Conservation (phyloP, 2,888 invertebrate genomes). For the Chrysolina oricalcia region DNA sequence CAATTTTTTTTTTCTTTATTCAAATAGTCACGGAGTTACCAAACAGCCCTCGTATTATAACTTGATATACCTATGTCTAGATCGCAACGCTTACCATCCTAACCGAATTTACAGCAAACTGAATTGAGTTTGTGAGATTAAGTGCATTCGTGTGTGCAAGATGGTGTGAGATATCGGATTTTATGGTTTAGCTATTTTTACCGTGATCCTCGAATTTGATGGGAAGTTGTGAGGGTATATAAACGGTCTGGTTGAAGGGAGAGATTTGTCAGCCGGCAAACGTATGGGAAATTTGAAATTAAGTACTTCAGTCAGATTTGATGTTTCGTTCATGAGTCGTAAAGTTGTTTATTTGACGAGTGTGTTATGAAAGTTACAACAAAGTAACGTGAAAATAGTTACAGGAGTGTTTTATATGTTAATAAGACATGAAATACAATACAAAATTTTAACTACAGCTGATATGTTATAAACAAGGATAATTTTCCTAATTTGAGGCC, state of each 20-base stretch:
- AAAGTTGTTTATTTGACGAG: background rate
- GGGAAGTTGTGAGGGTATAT: background rate
- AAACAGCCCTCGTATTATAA: too few relatives aligned
- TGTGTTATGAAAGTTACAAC: too few relatives aligned
- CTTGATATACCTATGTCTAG: slow-evolving; percentile 18
- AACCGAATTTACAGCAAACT: slow-evolving; percentile 22
- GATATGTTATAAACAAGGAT: too few relatives aligned
- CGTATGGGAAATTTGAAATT: background rate
- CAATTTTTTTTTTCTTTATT: too few relatives aligned
- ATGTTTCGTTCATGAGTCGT: background rate
- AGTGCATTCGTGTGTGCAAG: slow-evolving; percentile 20
- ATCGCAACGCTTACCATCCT: slow-evolving; percentile 14
- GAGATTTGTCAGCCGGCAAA: background rate
- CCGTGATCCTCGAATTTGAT: background rate
- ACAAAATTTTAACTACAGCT: too few relatives aligned
- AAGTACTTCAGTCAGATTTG: background rate
- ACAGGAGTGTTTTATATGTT: too few relatives aligned
- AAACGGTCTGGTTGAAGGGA: background rate
- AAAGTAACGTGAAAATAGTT: too few relatives aligned
- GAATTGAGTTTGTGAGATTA: slow-evolving; percentile 21
- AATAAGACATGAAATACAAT: too few relatives aligned
- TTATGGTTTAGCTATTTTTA: slow-evolving; percentile 1
- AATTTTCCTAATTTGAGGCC: too few relatives aligned
- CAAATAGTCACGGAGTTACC: too few relatives aligned
- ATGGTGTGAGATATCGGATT: slow-evolving; percentile 13